Percentiles rank a stretch among this genome's conserved stretches.
Conservation (phyloP, 2,888 invertebrate genomes). For the Crossocerus cetratus region DNA sequence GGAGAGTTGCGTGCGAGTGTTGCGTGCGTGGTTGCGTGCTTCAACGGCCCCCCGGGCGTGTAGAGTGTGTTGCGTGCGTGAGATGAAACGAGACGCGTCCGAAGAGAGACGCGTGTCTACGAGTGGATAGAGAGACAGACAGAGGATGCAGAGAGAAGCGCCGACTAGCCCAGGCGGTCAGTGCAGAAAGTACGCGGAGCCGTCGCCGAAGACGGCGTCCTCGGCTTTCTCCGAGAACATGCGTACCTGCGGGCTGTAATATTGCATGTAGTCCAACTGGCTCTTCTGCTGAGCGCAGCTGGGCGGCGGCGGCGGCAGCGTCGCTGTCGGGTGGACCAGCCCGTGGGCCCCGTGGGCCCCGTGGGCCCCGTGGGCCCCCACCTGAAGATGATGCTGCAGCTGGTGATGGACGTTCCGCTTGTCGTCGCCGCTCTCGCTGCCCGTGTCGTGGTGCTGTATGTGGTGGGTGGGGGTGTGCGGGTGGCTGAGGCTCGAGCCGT, state of each 20-base stretch:
- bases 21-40: no score
- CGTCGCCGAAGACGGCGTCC: neutral
- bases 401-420: slow-evolving; percentile 74
- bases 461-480: slow-evolving; percentile 71
- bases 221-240: slow-evolving; percentile 1
- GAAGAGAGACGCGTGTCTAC: no score
- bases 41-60: no score
- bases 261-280: slow-evolving; percentile 75
- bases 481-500: slow-evolving; percentile 67
- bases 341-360: slow-evolving; percentile 70
- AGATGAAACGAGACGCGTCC: no score
- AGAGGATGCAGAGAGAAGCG: neutral
- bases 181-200: neutral
- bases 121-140: neutral
- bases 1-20: no score
- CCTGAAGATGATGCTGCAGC: slow-evolving; percentile 73
- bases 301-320: slow-evolving; percentile 70
- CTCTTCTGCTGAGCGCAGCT: slow-evolving; percentile 75
- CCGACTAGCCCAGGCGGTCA: no score
- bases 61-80: no score
- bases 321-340: slow-evolving; percentile 73
- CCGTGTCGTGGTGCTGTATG: slow-evolving; percentile 70
- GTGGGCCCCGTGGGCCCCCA: slow-evolving; percentile 63
- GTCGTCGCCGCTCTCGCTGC: slow-evolving; percentile 70
- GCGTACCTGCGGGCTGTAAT: slow-evolving; percentile 73